These are phyloP conservation scores for Calidris pugnax DNA, from an alignment of 2,113 vertebrate genomes.

Conservation along the genomic window DNA sequence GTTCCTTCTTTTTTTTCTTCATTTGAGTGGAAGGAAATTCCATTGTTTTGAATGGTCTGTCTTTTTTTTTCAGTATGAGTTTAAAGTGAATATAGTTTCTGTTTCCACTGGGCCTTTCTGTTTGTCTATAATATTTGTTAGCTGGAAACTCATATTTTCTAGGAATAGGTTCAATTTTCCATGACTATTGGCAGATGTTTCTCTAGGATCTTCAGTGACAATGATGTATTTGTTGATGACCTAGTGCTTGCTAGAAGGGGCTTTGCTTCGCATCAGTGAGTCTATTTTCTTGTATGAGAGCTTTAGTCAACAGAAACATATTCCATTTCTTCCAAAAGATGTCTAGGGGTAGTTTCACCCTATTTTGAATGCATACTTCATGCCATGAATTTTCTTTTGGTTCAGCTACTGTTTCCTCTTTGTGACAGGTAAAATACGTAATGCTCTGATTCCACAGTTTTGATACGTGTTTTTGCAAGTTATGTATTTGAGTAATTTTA, in stretches of 20 bases:
- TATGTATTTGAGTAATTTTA: background rate
- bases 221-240: conserved; percentile 58
- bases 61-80: conserved; percentile 4
- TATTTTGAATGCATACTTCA: background rate
- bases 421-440: background rate
- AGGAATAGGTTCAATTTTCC: conserved; percentile 45
- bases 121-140: background rate
- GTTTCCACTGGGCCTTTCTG: background rate
- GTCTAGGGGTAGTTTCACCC: background rate
- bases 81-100: background rate
- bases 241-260: conserved; percentile 24
- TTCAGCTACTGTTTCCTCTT: background rate
- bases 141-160: conserved; percentile 31
- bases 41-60: background rate
- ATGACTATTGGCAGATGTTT: conserved; percentile 37
- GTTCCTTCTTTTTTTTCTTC: background rate
- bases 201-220: conserved; percentile 35
- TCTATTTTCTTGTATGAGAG: background rate
- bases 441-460: background rate
- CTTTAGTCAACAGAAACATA: conserved; percentile 6
- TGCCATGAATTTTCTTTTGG: background rate
- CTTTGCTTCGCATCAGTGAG: background rate
- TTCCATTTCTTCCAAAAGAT: background rate
- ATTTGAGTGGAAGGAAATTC: background rate
- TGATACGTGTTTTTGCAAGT: background rate